Conservation (phyloP, 1,140 invertebrate species). For the Globodera ellingtonae region DNA sequence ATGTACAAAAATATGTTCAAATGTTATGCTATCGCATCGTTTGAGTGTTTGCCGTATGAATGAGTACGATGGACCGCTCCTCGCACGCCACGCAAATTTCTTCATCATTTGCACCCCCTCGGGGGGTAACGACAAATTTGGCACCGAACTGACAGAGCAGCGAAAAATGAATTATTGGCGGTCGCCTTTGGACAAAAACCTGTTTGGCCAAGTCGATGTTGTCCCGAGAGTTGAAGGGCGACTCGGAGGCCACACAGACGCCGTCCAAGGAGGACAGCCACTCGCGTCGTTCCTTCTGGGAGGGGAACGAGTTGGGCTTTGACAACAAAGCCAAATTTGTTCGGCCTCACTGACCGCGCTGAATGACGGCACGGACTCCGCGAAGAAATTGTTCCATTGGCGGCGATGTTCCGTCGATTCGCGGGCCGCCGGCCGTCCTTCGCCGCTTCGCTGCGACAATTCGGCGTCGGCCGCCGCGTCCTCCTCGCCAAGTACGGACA, state of each 20-base stretch:
- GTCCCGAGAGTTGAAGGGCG: conserved; percentile 97
- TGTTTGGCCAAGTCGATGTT: conserved; percentile 85
- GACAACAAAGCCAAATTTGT: neutral
- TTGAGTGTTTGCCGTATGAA: conserved; percentile 73
- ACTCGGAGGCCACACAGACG: conserved; percentile 94
- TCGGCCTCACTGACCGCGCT: conserved; percentile 39
- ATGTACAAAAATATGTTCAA: conserved; percentile 65
- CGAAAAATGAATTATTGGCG: conserved; percentile 18
- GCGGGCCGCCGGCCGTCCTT: neutral
- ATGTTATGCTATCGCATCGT: neutral
- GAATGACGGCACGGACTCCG: conserved; percentile 54
- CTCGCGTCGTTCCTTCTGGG: conserved; percentile 73
- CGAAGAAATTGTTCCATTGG: conserved; percentile 58
- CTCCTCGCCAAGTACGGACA: conserved; percentile 62
- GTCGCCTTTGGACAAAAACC: conserved; percentile 33
- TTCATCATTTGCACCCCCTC: conserved; percentile 88
- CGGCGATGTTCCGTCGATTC: conserved; percentile 45
- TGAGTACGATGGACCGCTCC: conserved; percentile 82
- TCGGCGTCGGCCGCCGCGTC: conserved; percentile 62
- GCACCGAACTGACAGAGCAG: conserved; percentile 81
- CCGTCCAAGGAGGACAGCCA: conserved; percentile 80
- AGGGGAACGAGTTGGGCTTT: too few species aligned
- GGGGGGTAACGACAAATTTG: conserved; percentile 84
- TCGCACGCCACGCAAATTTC: conserved; percentile 89
- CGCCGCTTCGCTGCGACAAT: conserved; percentile 27